Conservation (phyloP, 2,888 invertebrate species). For the Prosopocoilus inquinatus region DNA sequence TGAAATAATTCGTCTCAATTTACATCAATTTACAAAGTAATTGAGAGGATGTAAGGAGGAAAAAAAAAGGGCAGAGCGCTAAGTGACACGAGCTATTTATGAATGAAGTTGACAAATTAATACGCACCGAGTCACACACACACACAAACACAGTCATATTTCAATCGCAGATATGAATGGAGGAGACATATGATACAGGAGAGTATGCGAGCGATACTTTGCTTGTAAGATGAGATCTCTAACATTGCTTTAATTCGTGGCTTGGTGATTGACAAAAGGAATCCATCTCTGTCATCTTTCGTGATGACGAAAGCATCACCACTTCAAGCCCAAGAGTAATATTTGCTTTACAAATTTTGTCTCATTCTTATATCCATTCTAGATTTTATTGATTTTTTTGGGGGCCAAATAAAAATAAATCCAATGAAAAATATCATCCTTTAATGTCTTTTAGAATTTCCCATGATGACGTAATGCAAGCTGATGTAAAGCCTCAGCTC, state of each 20-base stretch:
- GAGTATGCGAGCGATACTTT: conserved; percentile 27
- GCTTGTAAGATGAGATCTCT: conserved; percentile 26
- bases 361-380: too few relatives aligned
- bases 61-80: conserved; percentile 16
- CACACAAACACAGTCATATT: conserved; percentile 24
- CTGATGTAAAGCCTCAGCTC: too few relatives aligned
- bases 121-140: conserved; percentile 21
- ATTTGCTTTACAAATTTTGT: too few relatives aligned
- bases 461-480: too few relatives aligned
- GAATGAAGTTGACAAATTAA: conserved; percentile 32
- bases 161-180: conserved; percentile 31
- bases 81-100: conserved; percentile 20
- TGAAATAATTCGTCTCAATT: conserved; percentile 25
- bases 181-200: conserved; percentile 27
- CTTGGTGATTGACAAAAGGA: too few relatives aligned
- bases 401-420: too few relatives aligned
- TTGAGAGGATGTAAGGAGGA: conserved; percentile 11
- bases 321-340: neutral
- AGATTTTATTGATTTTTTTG: too few relatives aligned
- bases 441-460: too few relatives aligned
- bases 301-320: too few relatives aligned
- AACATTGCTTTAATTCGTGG: too few relatives aligned
- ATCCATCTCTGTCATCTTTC: too few relatives aligned
- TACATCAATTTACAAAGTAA: conserved; percentile 22
- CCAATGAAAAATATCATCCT: too few relatives aligned